Base-by-base conservation (phyloP, 2,113 vertebrate species). In the western clawed frog (Xenopus tropicalis) region DNA sequence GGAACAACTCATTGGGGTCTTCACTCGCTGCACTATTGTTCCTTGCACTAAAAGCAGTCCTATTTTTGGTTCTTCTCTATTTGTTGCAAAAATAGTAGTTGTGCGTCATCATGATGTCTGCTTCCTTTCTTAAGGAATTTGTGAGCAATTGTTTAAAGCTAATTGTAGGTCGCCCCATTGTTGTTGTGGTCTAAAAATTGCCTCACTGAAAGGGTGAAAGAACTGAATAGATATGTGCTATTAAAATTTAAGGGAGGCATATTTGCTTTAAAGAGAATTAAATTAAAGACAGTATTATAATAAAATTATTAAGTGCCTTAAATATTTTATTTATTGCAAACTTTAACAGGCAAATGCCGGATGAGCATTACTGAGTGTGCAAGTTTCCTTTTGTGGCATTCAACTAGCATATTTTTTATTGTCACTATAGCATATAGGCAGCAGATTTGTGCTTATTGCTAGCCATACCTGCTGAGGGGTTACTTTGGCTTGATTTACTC, bases 121-220 rank as follows among this genome's bases (percentile, higher is more conserved):
- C 93, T 95, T 95, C 93, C 94, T 93, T 92, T 89, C 86, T 88
- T 86, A 84, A 90, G 89, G 91, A 91, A 91, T 90, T 90, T 88
- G 89, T 82, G 87, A 85, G 85, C 81, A 83, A 90, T 93, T 94
- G 92, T 95, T 94, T 94, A 90, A 91, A 91, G 90, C 88, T 85
- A 86, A 87, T 87, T 82, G 66, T 82, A 85, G 87, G 89, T 76
- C 79, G 85, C 74, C 79, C 89, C 86, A 90, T 91, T 94, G 91
- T 93, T 81, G 87, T 84, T 83, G 70, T 83, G 83, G 81, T 83
- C 87, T 86, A 83, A 82, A 80, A 86, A 84, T 83, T 83, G 75
- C 82, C 87, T 80, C 77, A 80, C 80, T 89, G 83, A 85, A 84
- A 84, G n/a, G 84, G 85, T 85, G 84, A 22, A 67, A 42, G 23